Evolutionary conservation across 2,888 invertebrate genomes (phyloP), one percentile per base, ranked within the genome.

Genomic region (Stenolophus ochropezus): DNA sequence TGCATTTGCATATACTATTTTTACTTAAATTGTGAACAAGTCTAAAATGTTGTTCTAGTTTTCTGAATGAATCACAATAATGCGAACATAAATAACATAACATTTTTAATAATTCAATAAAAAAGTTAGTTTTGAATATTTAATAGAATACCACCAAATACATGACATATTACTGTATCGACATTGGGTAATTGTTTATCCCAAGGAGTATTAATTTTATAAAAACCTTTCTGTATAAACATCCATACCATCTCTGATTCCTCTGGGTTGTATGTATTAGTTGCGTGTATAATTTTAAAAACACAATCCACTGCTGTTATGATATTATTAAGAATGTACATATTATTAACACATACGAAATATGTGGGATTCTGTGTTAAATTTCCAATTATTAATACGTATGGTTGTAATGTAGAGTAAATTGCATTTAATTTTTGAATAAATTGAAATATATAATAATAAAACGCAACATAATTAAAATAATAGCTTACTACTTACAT

Each of bases 211-310:
- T 8, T 56, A 20, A 56, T 11, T 65, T 65, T 25, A 25, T 65
- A 65, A 25, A 65, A 1, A 16, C 2, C 25, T 65, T 65, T 25
- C 25, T 65, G 65, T 8, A 65, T 1, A 18, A 65, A 65, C 14
- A 25, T 2, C 65, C 65, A 65, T 0, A 65, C 33, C 11, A 25
- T 21, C 14, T 65, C 25, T 4, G 14, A 65, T 6, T 65, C 65
- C n/a, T 25, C 65, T 4, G 65, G 65, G 21, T 65, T 4, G 1
- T 4, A 16, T 16, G 53, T 18, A 56, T 18, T 20, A 11, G 65
- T 65, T 14, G 25, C 23, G 25, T 65, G 23, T 11, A 65, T 25
- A 21, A 65, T 25, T 65, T 65, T 65, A 25, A 65, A 65, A 5
- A 65, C 25, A 14, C 25, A 25, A 6, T 65, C 65, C 14, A 65